Conservation (phyloP, 2,113 vertebrate genomes). For the Hydrochoerus hydrochaeris region DNA sequence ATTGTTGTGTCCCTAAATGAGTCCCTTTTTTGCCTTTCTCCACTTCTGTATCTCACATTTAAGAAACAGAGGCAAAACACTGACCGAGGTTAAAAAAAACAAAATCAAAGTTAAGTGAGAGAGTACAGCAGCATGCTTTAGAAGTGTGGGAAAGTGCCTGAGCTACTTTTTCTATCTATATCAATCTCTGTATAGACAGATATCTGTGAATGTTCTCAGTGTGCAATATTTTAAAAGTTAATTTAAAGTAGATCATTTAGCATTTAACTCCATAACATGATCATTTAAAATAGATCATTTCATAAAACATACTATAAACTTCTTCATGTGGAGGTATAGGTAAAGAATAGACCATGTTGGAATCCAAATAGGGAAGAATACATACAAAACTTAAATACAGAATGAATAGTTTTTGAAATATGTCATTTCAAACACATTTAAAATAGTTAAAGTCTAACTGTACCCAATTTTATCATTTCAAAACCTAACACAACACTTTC, state of each 20-base stretch:
- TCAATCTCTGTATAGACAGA: background rate
- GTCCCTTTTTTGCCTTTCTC: conserved; percentile 17
- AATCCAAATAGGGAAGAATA: background rate
- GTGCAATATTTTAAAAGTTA: background rate
- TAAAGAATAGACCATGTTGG: background rate
- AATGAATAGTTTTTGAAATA: background rate
- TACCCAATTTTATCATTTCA: background rate
- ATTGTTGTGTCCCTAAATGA: conserved; percentile 43
- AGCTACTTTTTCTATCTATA: background rate
- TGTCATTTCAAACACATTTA: background rate
- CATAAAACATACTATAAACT: background rate
- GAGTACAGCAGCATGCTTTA: background rate
- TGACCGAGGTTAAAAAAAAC: conserved; percentile 57
- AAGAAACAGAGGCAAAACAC: conserved; percentile 56
- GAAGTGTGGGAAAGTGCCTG: background rate
- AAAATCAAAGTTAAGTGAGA: conserved; percentile 67
- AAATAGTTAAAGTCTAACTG: background rate
- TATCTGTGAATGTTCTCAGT: background rate
- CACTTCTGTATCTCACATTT: conserved; percentile 55
- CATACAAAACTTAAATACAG: background rate
- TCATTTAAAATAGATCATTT: background rate
- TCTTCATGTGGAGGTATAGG: background rate
- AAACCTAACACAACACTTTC: background rate
- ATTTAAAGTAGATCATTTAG: background rate
- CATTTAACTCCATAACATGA: background rate